Conservation (phyloP, 2,113 vertebrate genomes). For the Malurus melanocephalus region DNA sequence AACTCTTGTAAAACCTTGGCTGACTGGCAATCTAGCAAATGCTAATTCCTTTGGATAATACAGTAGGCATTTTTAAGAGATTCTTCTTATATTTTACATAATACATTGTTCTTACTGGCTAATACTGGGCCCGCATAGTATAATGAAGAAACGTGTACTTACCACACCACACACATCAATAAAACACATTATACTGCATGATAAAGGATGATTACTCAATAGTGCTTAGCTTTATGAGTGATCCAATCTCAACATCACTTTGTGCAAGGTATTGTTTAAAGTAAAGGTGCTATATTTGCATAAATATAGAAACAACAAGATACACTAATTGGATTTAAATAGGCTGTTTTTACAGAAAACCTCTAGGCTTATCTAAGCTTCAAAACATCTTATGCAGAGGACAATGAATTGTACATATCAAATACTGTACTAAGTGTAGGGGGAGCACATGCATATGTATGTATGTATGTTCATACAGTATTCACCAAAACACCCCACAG, state of each 20-base stretch:
- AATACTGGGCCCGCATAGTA: background rate
- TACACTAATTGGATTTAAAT: background rate
- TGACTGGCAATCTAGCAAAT: slow-evolving; percentile 55
- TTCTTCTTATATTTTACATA: slow-evolving; percentile 22
- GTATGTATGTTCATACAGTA: background rate
- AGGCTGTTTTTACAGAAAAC: background rate
- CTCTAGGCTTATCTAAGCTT: background rate
- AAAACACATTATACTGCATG: background rate
- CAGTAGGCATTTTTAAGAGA: slow-evolving; percentile 5
- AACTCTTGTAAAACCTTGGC: slow-evolving; percentile 56
- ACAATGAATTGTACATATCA: background rate
- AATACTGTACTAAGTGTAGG: background rate
- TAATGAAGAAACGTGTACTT: background rate
- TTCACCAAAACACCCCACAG: background rate
- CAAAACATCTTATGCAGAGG: background rate
- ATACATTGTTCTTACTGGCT: background rate
- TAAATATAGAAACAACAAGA: background rate
- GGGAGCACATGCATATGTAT: background rate
- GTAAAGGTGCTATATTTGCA: background rate
- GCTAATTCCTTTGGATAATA: slow-evolving; percentile 37
- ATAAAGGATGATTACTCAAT: background rate
- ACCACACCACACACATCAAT: background rate
- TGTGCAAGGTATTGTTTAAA: background rate
- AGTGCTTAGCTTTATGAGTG: background rate
- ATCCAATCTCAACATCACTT: background rate